phyloP scores from a whole-genome alignment of 2,113 vertebrate genomes.

The Rafetus swinhoei region DNA sequence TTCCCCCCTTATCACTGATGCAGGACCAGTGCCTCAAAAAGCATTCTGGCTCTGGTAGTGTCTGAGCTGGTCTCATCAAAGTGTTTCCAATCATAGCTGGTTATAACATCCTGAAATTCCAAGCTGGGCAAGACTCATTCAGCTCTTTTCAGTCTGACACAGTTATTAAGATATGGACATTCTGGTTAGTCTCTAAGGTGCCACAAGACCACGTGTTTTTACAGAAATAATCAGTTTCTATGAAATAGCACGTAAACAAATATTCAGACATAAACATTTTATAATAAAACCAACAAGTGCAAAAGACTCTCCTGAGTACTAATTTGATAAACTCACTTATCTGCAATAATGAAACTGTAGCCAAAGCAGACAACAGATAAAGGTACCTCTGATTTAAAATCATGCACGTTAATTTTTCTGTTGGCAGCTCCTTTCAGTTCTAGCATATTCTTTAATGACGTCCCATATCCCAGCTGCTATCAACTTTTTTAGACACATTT shows the following conservation, averaged over 20 bases:
- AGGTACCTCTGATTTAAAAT: background rate
- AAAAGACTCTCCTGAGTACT: background rate
- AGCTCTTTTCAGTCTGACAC: background rate
- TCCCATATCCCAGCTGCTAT: background rate
- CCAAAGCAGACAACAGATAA: background rate
- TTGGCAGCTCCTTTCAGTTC: background rate
- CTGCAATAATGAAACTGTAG: background rate
- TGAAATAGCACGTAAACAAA: background rate
- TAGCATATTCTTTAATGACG: background rate
- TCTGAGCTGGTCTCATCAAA: background rate
- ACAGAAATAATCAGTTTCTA: background rate
- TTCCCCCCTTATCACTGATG: background rate
- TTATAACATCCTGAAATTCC: background rate
- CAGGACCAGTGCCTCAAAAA: conserved; percentile 26
- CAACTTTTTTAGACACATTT: background rate
- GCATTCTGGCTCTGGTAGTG: background rate
- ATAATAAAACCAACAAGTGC: background rate
- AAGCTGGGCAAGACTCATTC: background rate
- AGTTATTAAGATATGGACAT: background rate
- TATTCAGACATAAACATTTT: background rate
- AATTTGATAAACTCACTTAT: background rate
- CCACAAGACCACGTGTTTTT: too few relatives aligned
- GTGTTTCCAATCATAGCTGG: background rate
- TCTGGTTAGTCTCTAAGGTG: too few relatives aligned
- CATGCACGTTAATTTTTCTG: background rate